Evolutionary conservation across 1,140 invertebrate genomes (phyloP).

Genomic region (Anoplophora glabripennis): DNA sequence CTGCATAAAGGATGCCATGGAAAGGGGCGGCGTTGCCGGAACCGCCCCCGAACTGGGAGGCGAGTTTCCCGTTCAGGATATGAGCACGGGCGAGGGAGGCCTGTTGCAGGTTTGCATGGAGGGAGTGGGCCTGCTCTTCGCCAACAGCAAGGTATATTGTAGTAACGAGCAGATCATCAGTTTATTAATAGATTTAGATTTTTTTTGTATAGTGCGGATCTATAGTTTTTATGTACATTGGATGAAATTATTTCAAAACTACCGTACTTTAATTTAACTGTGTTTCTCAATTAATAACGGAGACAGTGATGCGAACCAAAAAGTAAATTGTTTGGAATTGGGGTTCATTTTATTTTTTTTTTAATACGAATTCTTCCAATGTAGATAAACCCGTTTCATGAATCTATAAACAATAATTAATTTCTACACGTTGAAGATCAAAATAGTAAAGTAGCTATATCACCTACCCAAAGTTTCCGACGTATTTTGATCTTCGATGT

Average conservation of each 20-base stretch:
- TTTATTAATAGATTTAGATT: neutral
- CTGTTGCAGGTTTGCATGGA: slow-evolving; percentile 99
- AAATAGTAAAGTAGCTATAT: no score
- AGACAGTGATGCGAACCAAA: no score
- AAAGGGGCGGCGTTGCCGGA: slow-evolving; percentile 83
- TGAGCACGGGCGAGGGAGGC: slow-evolving; percentile 93
- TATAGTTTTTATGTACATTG: neutral
- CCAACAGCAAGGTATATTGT: slow-evolving; percentile 93
- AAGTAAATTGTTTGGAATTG: no score
- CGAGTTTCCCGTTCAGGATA: slow-evolving; percentile 97
- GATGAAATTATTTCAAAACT: no score
- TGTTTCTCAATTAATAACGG: no score
- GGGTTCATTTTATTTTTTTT: no score
- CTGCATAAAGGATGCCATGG: slow-evolving; percentile 98
- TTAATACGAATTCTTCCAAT: no score
- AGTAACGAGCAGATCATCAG: neutral
- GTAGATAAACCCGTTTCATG: no score
- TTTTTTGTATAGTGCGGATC: neutral
- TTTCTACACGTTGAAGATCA: no score
- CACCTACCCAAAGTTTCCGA: no score
- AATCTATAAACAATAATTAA: no score
- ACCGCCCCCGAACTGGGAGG: slow-evolving; percentile 89
- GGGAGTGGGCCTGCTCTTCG: slow-evolving; percentile 96
- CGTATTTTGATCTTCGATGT: slow-evolving; percentile 6
- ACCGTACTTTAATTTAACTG: no score